Evolutionary conservation across 2,888 invertebrate species (phyloP), one percentile per base, ranked within the genome.

Genomic region (Taphrorychus bicolor): DNA sequence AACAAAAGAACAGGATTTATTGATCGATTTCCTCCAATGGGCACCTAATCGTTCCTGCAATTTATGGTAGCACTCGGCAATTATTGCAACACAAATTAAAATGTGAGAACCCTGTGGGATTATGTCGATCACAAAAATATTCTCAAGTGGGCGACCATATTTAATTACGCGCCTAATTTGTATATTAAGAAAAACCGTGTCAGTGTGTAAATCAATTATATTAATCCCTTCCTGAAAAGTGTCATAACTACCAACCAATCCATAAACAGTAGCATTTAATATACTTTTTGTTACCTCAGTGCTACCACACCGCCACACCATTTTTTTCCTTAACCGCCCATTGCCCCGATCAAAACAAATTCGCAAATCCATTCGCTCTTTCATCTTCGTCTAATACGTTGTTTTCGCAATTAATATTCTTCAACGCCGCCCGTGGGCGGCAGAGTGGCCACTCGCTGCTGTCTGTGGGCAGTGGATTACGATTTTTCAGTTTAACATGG

Each of bases 401-500:
- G 59, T 68, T 68, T 59, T 68, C 57, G 59, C 63, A 59, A 68
- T 68, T 69, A 64, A 57, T 65, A 65, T 69, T 64, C 69, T 60
- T 57, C 23, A 51, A 58, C 32, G 60, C 48, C n/a, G 14, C 2
- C 70, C 67, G 75, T 75, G 69, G 75, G 75, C 48, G 52, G 68
- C 21, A 2, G 41, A n/a, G n/a, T n/a, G n/a, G n/a, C n/a, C 18
- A 45, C 40, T n/a, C 5, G 22, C 70, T 63, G 75, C 73, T 73
- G 74, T 71, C 56, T 64, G 74, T 69, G 71, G 73, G 73, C 73
- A 73, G 71, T 69, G 57, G 73, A 65, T 72, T 74, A 69, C 67
- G 58, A 63, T 64, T 70, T 63, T 62, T 63, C 53, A 45, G 51
- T 68, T 59, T 68, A 58, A 64, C 59, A 21, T 18, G 49, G 19